Evolutionary conservation across 2,888 invertebrate genomes (phyloP).

Genomic region (Aplocera efformata): DNA sequence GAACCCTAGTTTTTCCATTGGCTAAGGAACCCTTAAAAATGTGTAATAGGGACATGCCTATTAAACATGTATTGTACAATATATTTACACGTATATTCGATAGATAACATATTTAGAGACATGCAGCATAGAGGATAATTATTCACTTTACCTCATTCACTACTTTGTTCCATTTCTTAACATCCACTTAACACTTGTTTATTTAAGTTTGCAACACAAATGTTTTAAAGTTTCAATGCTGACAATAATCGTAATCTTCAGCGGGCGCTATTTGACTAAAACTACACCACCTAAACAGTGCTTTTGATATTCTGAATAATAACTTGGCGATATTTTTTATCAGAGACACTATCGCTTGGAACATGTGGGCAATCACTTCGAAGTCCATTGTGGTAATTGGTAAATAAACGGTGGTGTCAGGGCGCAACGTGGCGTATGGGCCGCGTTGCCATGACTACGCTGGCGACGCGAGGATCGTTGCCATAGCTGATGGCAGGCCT

Average conservation of each 20-base stretch:
- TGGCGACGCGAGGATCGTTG: constrained; percentile 49
- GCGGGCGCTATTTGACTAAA: constrained; percentile 24
- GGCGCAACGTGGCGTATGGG: constrained; percentile 36
- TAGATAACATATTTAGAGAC: too few relatives aligned
- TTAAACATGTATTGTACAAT: too few relatives aligned
- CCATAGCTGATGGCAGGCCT: constrained; percentile 33
- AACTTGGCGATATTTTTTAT: constrained; percentile 24
- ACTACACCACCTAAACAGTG: constrained; percentile 21
- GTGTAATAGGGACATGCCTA: too few relatives aligned
- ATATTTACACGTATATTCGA: too few relatives aligned
- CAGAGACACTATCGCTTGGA: constrained; percentile 32
- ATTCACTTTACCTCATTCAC: constrained; percentile 39
- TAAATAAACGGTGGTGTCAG: constrained; percentile 56
- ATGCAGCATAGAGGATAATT: too few relatives aligned
- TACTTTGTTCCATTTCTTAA: constrained; percentile 26
- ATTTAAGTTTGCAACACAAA: constrained; percentile 21
- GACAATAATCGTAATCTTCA: constrained; percentile 42
- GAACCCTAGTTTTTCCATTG: too few relatives aligned
- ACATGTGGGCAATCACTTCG: constrained; percentile 42
- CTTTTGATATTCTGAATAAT: constrained; percentile 14
- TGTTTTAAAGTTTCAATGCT: constrained; percentile 32
- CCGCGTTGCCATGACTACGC: constrained; percentile 55
- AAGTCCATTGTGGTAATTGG: constrained; percentile 53
- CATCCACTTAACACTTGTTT: constrained; percentile 37
- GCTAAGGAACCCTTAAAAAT: too few relatives aligned